These are phyloP conservation scores for Dryadula phaetusa DNA, from an alignment of 2,888 invertebrate genomes.

Conservation along the genomic window DNA sequence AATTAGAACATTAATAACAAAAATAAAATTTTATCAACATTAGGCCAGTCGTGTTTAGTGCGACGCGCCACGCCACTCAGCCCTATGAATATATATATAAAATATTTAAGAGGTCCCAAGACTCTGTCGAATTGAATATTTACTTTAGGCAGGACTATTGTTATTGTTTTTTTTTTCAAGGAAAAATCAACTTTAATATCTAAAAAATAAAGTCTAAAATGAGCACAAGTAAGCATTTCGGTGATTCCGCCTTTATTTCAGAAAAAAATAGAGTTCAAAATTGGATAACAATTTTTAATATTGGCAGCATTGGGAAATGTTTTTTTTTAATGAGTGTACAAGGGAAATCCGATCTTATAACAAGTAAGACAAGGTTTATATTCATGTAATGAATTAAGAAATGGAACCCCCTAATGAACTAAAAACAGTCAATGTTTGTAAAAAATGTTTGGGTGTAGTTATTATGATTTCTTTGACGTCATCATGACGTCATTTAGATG, in stretches of 20 bases:
- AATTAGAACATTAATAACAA: too few species aligned
- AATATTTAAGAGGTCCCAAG: conserved; percentile 15
- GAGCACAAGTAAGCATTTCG: not conserved
- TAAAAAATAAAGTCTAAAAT: not conserved
- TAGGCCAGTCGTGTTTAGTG: not conserved
- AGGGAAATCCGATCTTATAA: not conserved
- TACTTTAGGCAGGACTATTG: conserved; percentile 5
- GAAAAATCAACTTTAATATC: not conserved
- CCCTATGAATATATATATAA: not conserved
- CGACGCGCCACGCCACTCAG: conserved; percentile 4
- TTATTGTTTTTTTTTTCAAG: not conserved
- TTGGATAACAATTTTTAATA: not conserved
- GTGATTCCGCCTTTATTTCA: not conserved
- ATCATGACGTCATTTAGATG: not conserved
- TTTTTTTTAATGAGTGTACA: not conserved
- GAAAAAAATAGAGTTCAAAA: not conserved
- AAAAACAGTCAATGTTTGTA: conserved; percentile 11
- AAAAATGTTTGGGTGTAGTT: conserved; percentile 10
- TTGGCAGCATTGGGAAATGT: not conserved
- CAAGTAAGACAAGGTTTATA: not conserved
- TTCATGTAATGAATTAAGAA: not conserved
- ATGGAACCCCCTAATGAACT: not conserved
- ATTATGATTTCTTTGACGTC: not conserved
- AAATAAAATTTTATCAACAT: not conserved
- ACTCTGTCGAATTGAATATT: conserved; percentile 14